These are phyloP conservation scores for Tipula vernalis DNA, from an alignment of 2,888 invertebrate species.

Conservation along the genomic window DNA sequence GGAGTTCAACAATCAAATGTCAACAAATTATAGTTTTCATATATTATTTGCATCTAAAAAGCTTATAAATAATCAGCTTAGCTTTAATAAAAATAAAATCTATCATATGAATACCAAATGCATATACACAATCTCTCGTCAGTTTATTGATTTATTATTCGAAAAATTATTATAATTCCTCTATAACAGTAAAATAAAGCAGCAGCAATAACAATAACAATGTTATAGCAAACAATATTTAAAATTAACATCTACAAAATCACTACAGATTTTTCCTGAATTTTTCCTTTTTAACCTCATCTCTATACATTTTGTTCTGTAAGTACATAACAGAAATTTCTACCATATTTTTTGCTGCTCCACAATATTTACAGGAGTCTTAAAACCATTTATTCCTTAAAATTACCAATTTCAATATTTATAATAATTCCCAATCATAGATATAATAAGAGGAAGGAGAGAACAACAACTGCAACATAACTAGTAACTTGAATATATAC, in stretches of 20 bases:
- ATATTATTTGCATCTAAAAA: not conserved
- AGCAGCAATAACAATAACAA: not conserved
- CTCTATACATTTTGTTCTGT: not conserved
- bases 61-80: not conserved
- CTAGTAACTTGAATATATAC: not conserved
- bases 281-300: not conserved
- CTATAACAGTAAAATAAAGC: not conserved
- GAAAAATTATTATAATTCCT: not conserved
- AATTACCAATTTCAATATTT: not conserved
- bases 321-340: not conserved
- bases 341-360: not conserved
- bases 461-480: not conserved
- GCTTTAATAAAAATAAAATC: not conserved
- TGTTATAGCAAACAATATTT: not conserved
- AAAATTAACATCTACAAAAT: not conserved
- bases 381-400: not conserved
- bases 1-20: not conserved
- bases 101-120: not conserved
- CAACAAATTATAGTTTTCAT: not conserved
- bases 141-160: not conserved
- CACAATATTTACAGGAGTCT: not conserved
- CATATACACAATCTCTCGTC: not conserved
- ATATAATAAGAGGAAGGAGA: not conserved
- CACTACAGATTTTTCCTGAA: not conserved
- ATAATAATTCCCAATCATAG: not conserved